Evolutionary conservation across 2,113 vertebrate genomes (phyloP).

Genomic region (Entomyzon cyanotis): DNA sequence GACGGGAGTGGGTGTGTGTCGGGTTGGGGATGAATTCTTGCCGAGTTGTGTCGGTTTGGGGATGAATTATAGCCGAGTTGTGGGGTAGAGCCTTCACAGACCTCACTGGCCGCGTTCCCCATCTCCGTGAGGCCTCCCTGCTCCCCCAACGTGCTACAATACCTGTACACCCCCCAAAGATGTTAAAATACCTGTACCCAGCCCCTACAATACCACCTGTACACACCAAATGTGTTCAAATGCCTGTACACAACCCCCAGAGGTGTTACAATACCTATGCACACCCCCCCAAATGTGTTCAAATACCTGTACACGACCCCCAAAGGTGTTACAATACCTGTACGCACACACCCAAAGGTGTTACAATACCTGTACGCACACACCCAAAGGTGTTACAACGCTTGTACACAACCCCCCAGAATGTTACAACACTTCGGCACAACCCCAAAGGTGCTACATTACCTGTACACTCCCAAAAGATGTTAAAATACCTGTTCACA

Average conservation of each 20-base stretch:
- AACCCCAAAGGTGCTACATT: neutral
- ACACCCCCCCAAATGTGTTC: too few species aligned
- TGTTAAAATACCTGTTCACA: neutral
- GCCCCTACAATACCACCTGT: too few species aligned
- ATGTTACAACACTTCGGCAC: neutral
- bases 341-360: neutral
- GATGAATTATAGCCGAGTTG: accelerated
- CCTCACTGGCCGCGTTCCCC: accelerated
- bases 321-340: neutral
- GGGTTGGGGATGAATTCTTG: too few species aligned
- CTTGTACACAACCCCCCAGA: neutral
- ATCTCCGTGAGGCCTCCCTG: accelerated
- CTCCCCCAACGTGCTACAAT: neutral
- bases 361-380: neutral
- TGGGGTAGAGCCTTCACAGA: accelerated
- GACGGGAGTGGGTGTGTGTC: neutral
- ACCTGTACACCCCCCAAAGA: neutral
- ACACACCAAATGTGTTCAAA: neutral
- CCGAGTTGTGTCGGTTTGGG: too few species aligned
- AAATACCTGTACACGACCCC: too few species aligned
- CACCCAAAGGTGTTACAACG: neutral
- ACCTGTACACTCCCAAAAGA: too few species aligned
- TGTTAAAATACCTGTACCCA: neutral
- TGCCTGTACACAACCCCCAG: too few species aligned
- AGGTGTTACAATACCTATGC: neutral